Conservation (phyloP, 1,140 invertebrate species). For the Drosophila leontia region DNA sequence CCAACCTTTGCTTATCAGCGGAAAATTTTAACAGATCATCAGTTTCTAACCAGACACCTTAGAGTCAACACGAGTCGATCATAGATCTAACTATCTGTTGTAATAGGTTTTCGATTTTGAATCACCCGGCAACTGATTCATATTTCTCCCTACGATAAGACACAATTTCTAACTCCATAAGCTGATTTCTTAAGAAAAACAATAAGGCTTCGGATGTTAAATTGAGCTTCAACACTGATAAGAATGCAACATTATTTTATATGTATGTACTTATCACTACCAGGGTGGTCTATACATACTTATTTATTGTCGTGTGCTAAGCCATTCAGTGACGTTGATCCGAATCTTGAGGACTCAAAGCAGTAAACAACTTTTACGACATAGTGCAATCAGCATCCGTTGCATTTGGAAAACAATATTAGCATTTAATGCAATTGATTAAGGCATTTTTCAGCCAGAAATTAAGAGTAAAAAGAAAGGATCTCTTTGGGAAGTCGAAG, state of each 20-base stretch:
- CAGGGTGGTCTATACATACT: constrained; percentile 27
- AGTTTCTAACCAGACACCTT: constrained; percentile 43
- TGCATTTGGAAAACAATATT: constrained; percentile 6
- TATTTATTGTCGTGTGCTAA: constrained; percentile 3
- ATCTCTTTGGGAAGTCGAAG: no score
- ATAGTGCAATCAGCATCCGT: constrained; percentile 3
- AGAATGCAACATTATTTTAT: constrained; percentile 3
- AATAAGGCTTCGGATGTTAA: not conserved
- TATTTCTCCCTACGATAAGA: constrained; percentile 1
- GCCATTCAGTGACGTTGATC: constrained; percentile 9
- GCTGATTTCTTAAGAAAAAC: not conserved
- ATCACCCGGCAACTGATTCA: constrained; percentile 58
- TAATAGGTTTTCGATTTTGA: constrained; percentile 36
- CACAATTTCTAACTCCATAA: not conserved
- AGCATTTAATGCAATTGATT: not conserved
- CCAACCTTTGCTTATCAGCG: constrained; percentile 50
- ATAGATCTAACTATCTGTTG: constrained; percentile 35
- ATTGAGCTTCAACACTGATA: constrained; percentile 15
- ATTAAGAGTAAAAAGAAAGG: not conserved
- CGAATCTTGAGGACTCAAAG: constrained; percentile 12
- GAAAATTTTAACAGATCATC: constrained; percentile 52
- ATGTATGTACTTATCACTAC: constrained; percentile 44
- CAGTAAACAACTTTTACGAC: constrained; percentile 66
- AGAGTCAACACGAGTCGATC: constrained; percentile 22
- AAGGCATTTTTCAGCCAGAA: not conserved